A percentile compares a stretch with the other conserved stretches of the same genome.
phyloP scores from a whole-genome alignment of 2,888 invertebrate species.

The Caprella mutica region DNA sequence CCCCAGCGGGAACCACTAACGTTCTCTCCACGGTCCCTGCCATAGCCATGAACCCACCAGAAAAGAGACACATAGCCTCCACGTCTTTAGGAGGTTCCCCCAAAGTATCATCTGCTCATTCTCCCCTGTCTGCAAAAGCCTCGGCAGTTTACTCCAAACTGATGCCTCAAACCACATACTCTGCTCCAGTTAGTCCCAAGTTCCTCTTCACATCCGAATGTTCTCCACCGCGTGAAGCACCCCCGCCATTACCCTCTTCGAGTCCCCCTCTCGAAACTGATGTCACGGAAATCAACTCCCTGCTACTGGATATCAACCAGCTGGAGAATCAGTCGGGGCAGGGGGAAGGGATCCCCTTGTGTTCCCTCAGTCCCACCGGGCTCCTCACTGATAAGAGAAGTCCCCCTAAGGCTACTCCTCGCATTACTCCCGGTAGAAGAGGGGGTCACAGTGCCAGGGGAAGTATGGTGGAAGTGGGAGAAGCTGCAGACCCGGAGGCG shows the following conservation, averaged over 20 bases:
- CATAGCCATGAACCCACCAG: too few species aligned
- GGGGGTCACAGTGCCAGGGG: constrained; percentile 9
- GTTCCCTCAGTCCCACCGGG: constrained; percentile 7
- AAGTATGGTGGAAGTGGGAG: constrained; percentile 6
- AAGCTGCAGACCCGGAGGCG: too few species aligned
- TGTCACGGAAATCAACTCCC: constrained; percentile 12
- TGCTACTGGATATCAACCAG: constrained; percentile 10
- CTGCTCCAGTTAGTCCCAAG: constrained; percentile 10
- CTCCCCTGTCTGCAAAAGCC: too few species aligned
- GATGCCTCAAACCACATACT: background rate
- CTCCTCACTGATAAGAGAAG: background rate
- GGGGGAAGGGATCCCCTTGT: constrained; percentile 13
- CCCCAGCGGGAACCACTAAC: too few species aligned
- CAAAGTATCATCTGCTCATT: too few species aligned
- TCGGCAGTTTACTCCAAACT: too few species aligned
- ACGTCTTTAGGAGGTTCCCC: too few species aligned
- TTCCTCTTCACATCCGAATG: background rate
- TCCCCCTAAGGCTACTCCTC: constrained; percentile 7
- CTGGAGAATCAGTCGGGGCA: constrained; percentile 7
- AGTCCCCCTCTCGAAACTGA: constrained; percentile 11
- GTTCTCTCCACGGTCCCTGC: too few species aligned
- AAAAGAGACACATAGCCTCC: too few species aligned
- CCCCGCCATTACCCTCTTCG: too few species aligned
- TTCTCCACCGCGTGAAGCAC: too few species aligned
- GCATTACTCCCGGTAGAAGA: constrained; percentile 6